Evolutionary conservation across 2,888 invertebrate genomes (phyloP).

Genomic region (Dorcus hopei): DNA sequence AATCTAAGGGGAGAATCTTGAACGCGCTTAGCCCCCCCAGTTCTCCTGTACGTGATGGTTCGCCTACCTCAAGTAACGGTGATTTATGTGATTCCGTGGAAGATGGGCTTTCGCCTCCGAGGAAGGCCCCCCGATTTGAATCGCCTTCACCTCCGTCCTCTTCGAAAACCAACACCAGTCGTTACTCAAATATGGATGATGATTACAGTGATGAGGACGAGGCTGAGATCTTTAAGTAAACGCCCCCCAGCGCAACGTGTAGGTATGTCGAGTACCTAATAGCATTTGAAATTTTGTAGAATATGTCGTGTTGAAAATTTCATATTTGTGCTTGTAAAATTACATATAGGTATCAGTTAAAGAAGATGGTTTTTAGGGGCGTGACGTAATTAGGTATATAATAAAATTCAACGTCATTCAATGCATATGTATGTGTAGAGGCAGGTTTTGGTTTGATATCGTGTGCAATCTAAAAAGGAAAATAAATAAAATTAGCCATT

Average conservation of each 20-base stretch:
- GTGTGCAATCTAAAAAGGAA: not conserved
- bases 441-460: not conserved
- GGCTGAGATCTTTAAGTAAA: conserved; percentile 10
- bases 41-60: conserved; percentile 57
- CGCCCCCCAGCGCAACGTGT: not conserved
- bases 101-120: conserved; percentile 42
- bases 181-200: conserved; percentile 13
- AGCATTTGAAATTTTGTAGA: conserved; percentile 6
- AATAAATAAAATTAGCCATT: too few species aligned
- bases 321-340: conserved; percentile 1
- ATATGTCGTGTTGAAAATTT: conserved; percentile 15
- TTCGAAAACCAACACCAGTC: conserved; percentile 15
- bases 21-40: conserved; percentile 89
- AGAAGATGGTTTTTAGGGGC: not conserved
- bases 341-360: conserved; percentile 1
- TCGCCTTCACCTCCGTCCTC: conserved; percentile 32
- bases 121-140: conserved; percentile 45
- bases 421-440: not conserved
- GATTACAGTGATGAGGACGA: conserved; percentile 20
- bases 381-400: not conserved
- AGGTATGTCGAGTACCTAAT: conserved; percentile 4
- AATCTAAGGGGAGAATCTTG: conserved; percentile 84
- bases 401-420: not conserved
- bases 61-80: conserved; percentile 44
- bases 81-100: conserved; percentile 40